Base-by-base conservation (phyloP, 2,113 vertebrate species). In the Neolamprologus variostigma region DNA sequence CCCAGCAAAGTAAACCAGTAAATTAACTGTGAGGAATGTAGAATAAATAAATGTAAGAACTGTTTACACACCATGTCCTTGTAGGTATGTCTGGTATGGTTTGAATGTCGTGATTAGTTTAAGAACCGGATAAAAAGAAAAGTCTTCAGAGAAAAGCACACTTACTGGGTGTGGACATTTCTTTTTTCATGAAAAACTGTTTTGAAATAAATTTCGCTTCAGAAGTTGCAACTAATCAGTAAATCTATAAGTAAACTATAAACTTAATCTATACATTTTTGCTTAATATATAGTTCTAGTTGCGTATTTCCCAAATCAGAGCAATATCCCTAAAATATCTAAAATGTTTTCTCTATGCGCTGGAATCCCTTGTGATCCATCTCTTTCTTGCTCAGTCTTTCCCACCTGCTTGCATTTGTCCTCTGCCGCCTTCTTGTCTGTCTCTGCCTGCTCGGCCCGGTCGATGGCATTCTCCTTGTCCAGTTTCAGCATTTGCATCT, bases 381-480 rank as follows among this genome's bases (percentile, higher is more conserved):
- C 40, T 54, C 47, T 66, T 23, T 51, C 14, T 40, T n/a, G 53
- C 10, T 53, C 35, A 1, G 66, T 45, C 33, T 26, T n/a, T 37
- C 94, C 87, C 95, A 98, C 98, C 97, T 99, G 98, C 66, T 98
- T 98, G 95, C 97, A 98, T 96, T 97, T 98, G 90, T 99, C 98
- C 95, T 99, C 98, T 0, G 98, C 98, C 4, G 97, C 98, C 85
- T 99, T 99, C 95, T 97, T 99, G 85, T 98, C 98, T 0, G 98
- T 97, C 95, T 99, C 99, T 0, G 98, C 99, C 94, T 98, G 98
- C 94, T 99, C 98, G 0, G 99, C 98, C 13, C 98, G 95, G 96
- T 99, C 98, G 3, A 99, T 98, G 95, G 99, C 98, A 1, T 98
- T 99, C 97, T 99, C 98, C 95, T 98, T 99, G 96, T 99, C 98